A percentile compares a stretch with the other conserved stretches of the same genome.
Conservation (phyloP, 2,113 vertebrate species). For the Nothoprocta perdicaria region DNA sequence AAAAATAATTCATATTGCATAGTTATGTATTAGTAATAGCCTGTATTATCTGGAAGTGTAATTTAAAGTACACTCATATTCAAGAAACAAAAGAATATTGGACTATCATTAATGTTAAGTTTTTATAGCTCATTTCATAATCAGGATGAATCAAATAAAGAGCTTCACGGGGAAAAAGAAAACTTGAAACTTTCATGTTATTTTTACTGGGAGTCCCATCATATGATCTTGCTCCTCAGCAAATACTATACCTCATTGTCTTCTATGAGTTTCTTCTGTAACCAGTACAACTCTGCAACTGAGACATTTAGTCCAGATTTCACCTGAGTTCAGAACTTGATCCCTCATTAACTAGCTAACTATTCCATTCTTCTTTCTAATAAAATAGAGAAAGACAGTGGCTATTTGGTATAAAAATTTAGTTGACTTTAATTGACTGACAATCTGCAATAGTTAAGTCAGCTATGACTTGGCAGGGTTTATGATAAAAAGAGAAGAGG, state of each 20-base stretch:
- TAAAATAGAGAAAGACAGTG: background rate
- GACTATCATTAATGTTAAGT: background rate
- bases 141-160: background rate
- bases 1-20: background rate
- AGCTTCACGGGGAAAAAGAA: background rate
- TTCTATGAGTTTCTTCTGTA: background rate
- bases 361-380: background rate
- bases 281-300: background rate
- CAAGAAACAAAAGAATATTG: background rate
- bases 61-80: background rate
- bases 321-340: background rate
- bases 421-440: slow-evolving; percentile 10
- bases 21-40: background rate
- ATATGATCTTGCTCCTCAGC: background rate
- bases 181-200: background rate
- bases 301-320: background rate
- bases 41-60: background rate
- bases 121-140: background rate
- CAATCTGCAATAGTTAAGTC: slow-evolving; percentile 20
- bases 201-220: background rate
- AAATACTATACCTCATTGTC: background rate
- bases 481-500: background rate
- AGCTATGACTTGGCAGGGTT: slow-evolving; percentile 16
- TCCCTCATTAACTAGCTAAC: background rate
- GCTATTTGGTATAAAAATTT: background rate